Evolutionary conservation across 2,888 invertebrate species (phyloP), one percentile per base, ranked within the genome.

Genomic region (Napeogenes inachia): DNA sequence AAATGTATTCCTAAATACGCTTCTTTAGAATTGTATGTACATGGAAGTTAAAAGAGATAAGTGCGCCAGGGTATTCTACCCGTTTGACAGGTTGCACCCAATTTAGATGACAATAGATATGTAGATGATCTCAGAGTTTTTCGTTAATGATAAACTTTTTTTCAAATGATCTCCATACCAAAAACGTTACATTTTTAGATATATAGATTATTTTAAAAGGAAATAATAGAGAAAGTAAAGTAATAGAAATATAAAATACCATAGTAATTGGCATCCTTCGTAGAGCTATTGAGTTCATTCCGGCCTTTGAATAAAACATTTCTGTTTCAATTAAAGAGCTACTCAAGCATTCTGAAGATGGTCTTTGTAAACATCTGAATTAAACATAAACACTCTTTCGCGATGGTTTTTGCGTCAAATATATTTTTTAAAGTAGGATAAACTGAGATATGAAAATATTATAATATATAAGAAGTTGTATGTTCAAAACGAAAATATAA

Each of bases 241-340:
- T 33, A 13, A 50, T 50, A 59, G 13, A 59, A 54, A 30, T 54
- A 45, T 50, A 45, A 45, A 59, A 54, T n/a, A 53, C 6, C 30
- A 6, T 38, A 56, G 57, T 58, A 58, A 65, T 50, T 63, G 66
- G 58, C 54, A 46, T 47, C 57, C 59, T 63, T 59, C 53, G 42
- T n/a, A 55, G 57, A 38, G 59, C 63, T 57, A 63, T 61, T 57
- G 63, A 63, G 61, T 64, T 61, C 35, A 63, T 63, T 61, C 38
- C 13, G 53, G 21, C 50, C 2, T 58, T 61, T 66, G 63, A 66
- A 66, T 64, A 66, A 64, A 63, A 61, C 63, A 66, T 66, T 66
- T 60, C 56, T 63, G 57, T 60, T 66, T 61, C 63, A 63, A 63
- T 66, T 63, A 63, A 59, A 61, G 58, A 47, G 56, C 57, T 38